These are phyloP conservation scores for Micrasema minimum DNA, from an alignment of 1,140 invertebrate species.

Conservation along the genomic window DNA sequence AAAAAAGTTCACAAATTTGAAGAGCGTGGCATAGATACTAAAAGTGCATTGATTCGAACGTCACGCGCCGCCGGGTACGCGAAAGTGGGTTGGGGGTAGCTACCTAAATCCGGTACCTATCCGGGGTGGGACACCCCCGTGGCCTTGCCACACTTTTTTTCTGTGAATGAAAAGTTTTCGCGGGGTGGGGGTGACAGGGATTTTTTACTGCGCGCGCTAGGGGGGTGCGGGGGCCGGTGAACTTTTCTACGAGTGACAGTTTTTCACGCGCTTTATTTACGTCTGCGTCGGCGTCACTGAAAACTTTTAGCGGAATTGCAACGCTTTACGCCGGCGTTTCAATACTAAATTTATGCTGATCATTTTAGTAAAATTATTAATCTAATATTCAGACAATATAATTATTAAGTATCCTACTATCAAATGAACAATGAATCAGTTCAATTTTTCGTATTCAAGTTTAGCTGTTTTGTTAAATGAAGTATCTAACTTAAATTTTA, in stretches of 20 bases:
- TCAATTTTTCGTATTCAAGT: no score
- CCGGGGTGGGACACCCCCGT: constrained; percentile 55
- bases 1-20: no score
- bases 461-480: no score
- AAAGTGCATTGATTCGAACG: neutral
- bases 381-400: no score
- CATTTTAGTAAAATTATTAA: no score
- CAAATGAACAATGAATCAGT: no score
- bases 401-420: no score
- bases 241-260: constrained; percentile 67
- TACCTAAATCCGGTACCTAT: neutral
- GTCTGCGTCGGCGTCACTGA: constrained; percentile 57
- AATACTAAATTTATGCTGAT: no score
- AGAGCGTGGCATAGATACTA: neutral
- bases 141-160: constrained; percentile 71
- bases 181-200: constrained; percentile 62
- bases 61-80: constrained; percentile 7
- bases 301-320: constrained; percentile 52
- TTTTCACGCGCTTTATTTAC: constrained; percentile 62
- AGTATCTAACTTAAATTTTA: no score
- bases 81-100: constrained; percentile 3
- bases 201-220: constrained; percentile 60
- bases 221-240: constrained; percentile 61
- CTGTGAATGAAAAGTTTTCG: constrained; percentile 71
- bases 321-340: no score